phyloP scores from a whole-genome alignment of 2,797 vertebrate genomes.

The Ptychobarbus kaznakovi region DNA sequence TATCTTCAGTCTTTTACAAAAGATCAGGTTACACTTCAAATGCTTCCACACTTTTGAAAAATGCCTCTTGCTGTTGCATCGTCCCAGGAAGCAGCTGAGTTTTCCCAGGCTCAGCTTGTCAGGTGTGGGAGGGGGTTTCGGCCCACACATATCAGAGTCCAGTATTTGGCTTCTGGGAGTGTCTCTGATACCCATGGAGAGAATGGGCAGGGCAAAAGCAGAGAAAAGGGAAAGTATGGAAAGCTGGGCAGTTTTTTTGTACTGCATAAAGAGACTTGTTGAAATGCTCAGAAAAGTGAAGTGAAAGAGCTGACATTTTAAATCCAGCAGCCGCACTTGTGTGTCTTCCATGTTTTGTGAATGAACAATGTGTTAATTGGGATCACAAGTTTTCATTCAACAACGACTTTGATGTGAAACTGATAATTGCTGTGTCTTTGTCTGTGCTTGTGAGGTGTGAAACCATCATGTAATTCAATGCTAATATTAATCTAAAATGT shows the following conservation, averaged over 20 bases:
- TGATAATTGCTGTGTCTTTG: background rate
- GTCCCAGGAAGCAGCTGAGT: conserved; percentile 45
- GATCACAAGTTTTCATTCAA: background rate
- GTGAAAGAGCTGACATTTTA: conserved; percentile 13
- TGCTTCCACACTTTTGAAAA: conserved; percentile 47
- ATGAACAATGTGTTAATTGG: conserved; percentile 6
- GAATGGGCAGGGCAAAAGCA: conserved; percentile 14
- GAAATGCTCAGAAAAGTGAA: conserved; percentile 11
- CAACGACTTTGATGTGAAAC: background rate
- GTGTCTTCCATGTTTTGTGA: conserved; percentile 20
- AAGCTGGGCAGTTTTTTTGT: background rate
- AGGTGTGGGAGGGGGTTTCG: conserved; percentile 11
- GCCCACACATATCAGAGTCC: conserved; percentile 20
- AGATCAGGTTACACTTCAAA: conserved; percentile 65
- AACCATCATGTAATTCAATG: background rate
- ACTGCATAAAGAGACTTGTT: conserved; percentile 10
- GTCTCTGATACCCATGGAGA: conserved; percentile 59
- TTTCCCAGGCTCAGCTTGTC: conserved; percentile 57
- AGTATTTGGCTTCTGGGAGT: conserved; percentile 63
- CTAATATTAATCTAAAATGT: background rate
- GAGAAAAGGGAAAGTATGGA: background rate
- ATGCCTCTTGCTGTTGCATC: conserved; percentile 26
- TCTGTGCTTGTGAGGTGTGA: background rate
- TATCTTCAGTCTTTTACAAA: conserved; percentile 54
- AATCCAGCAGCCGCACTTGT: background rate